These are phyloP conservation scores for Drosophila neocordata DNA, from an alignment of 1,140 invertebrate genomes.

Conservation along the genomic window DNA sequence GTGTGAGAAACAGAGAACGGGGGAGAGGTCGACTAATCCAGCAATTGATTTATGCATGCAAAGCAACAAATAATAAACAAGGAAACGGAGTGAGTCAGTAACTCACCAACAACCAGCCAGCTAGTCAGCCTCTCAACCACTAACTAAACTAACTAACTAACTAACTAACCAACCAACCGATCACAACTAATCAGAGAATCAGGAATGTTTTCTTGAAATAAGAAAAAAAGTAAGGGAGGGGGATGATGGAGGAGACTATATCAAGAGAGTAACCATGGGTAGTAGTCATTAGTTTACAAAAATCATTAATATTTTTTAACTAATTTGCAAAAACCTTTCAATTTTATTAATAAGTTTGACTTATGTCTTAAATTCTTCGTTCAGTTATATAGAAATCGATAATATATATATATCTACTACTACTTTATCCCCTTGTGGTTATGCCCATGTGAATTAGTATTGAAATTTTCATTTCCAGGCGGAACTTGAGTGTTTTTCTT, in stretches of 20 bases:
- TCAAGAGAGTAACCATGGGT: no score
- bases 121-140: neutral
- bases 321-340: no score
- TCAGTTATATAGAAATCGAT: no score
- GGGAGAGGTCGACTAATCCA: constrained; percentile 16
- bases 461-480: neutral
- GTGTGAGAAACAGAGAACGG: neutral
- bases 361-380: no score
- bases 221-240: no score
- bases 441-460: neutral
- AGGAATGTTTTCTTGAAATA: no score
- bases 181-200: neutral
- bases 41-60: constrained; percentile 66
- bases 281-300: no score
- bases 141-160: neutral
- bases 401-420: no score
- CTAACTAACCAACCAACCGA: neutral
- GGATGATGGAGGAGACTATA: no score
- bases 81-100: constrained; percentile 64
- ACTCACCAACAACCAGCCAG: constrained; percentile 14
- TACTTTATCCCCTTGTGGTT: no score
- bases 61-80: constrained; percentile 50
- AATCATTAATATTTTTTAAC: no score
- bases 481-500: neutral
- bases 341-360: no score